Evolutionary conservation across 1,140 invertebrate genomes (phyloP).

Genomic region (Solen grandis): DNA sequence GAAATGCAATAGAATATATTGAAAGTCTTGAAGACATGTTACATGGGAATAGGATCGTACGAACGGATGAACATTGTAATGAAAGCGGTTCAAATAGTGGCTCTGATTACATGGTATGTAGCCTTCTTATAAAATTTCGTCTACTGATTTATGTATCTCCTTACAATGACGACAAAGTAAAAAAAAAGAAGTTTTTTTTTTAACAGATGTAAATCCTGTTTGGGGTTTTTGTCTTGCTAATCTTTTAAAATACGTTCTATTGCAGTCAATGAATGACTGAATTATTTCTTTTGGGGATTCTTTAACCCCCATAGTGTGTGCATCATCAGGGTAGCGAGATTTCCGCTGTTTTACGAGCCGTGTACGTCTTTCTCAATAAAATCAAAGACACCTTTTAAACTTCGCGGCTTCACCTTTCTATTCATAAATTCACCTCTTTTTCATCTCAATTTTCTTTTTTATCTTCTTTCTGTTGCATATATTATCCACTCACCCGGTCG

Average conservation of each 20-base stretch:
- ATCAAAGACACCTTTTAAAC: not conserved
- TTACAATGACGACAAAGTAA: too few species aligned
- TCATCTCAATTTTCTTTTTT: constrained; percentile 26
- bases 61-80: constrained; percentile 65
- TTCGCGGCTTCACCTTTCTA: not conserved
- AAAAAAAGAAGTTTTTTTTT: too few species aligned
- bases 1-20: constrained; percentile 99
- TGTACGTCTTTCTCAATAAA: not conserved
- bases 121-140: too few species aligned
- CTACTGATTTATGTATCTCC: too few species aligned
- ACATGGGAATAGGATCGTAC: constrained; percentile 74
- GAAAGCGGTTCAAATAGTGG: constrained; percentile 74
- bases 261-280: too few species aligned
- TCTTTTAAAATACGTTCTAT: not conserved
- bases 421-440: constrained; percentile 45
- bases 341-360: too few species aligned
- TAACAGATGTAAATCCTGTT: too few species aligned
- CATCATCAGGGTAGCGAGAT: too few species aligned
- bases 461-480: constrained; percentile 25
- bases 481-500: constrained; percentile 9
- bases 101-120: constrained; percentile 77
- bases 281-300: too few species aligned
- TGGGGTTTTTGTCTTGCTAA: too few species aligned
- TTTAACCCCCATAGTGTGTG: too few species aligned
- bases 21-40: constrained; percentile 91